Evolutionary conservation across 2,113 vertebrate genomes (phyloP).

Genomic region (Turdus rufiventris): DNA sequence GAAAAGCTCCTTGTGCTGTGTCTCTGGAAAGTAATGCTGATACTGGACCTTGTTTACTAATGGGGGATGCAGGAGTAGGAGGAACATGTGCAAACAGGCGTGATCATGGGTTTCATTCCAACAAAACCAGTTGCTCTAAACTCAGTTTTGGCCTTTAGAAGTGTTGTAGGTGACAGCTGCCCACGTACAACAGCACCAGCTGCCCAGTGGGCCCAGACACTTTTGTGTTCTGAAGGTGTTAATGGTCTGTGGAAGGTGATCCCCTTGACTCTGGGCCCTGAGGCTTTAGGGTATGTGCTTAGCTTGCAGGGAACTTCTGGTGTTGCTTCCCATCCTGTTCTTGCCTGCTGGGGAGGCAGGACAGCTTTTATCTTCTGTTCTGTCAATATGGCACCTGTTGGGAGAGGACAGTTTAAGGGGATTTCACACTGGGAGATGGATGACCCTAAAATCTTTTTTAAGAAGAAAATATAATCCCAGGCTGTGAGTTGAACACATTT

Average conservation of each 20-base stretch:
- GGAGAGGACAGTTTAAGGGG: background rate
- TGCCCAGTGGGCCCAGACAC: background rate
- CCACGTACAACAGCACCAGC: background rate
- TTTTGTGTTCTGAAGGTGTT: background rate
- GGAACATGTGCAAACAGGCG: background rate
- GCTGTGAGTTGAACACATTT: background rate
- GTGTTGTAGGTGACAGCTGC: background rate
- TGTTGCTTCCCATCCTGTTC: background rate
- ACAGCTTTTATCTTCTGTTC: background rate
- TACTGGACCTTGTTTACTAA: background rate
- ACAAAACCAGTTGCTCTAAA: background rate
- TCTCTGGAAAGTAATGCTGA: background rate
- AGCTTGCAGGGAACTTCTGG: background rate
- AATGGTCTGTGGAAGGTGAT: background rate
- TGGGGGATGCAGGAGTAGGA: background rate
- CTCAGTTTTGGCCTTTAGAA: background rate
- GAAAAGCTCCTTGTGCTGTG: background rate
- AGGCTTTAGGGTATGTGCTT: background rate
- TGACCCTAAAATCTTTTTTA: background rate
- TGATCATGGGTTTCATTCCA: background rate
- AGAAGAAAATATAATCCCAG: background rate
- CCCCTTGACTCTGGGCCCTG: background rate
- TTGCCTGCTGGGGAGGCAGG: background rate
- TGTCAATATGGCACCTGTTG: background rate
- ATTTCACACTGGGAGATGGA: background rate